Conservation (phyloP, 2,113 vertebrate genomes). For the Dasyornis broadbenti region DNA sequence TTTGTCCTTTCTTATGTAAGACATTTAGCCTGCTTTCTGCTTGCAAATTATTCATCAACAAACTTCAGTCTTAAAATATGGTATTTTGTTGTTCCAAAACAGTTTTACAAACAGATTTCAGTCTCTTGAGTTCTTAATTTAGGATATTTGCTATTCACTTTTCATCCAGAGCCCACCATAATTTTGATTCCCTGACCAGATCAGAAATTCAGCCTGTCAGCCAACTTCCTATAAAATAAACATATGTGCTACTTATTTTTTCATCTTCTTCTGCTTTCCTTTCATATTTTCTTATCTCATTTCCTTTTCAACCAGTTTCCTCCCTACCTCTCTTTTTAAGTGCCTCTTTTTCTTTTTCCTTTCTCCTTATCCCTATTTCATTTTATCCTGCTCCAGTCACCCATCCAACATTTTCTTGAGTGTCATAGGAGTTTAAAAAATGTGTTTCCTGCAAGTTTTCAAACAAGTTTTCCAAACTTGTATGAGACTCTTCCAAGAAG, state of each 20-base stretch:
- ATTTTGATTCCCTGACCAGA: conserved; percentile 12
- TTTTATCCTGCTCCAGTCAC: background rate
- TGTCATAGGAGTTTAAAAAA: background rate
- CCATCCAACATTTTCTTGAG: background rate
- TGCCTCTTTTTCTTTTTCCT: background rate
- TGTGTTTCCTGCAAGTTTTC: background rate
- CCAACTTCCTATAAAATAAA: conserved; percentile 45
- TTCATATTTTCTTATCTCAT: conserved; percentile 39
- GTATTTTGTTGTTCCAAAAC: background rate
- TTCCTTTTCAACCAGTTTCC: background rate
- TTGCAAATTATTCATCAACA: background rate
- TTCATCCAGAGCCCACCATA: conserved; percentile 3
- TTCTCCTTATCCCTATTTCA: background rate
- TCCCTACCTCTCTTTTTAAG: background rate
- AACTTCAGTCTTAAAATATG: background rate
- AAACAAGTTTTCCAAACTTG: background rate
- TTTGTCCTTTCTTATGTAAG: background rate
- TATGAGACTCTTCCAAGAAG: background rate
- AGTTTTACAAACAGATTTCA: conserved; percentile 11
- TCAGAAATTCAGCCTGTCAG: conserved; percentile 38
- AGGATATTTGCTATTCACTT: conserved; percentile 11
- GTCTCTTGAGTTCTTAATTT: conserved; percentile 17
- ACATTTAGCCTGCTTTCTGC: background rate
- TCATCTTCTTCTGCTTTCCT: conserved; percentile 20
- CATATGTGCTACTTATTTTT: conserved; percentile 37